These are phyloP conservation scores for Perodicticus potto DNA, from an alignment of 2,797 vertebrate species.

Conservation along the genomic window DNA sequence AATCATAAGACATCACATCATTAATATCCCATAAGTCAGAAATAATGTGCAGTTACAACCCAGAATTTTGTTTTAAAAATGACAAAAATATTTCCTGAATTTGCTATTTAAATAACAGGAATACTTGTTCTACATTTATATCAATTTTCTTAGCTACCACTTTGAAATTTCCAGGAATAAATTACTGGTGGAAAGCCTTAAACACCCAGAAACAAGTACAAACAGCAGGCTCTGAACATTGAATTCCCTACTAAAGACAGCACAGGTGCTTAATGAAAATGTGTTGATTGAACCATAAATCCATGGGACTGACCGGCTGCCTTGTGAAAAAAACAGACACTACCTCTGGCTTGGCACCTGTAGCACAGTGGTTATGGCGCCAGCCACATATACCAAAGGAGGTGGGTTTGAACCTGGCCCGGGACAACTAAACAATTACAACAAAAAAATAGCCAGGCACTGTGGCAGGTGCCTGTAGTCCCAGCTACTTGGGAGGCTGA, in stretches of 20 bases:
- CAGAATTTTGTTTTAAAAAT: slow-evolving; percentile 63
- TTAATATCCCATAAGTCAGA: slow-evolving; percentile 46
- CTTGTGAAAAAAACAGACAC: slow-evolving; percentile 54
- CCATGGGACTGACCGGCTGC: slow-evolving; percentile 44
- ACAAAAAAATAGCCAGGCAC: too few species aligned
- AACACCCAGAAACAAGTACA: slow-evolving; percentile 50
- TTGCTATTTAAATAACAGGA: slow-evolving; percentile 40
- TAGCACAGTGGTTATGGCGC: too few species aligned
- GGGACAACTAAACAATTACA: too few species aligned
- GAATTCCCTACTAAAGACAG: slow-evolving; percentile 28
- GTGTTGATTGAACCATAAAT: slow-evolving; percentile 37
- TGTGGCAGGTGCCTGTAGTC: too few species aligned
- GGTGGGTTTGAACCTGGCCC: too few species aligned
- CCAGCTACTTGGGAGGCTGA: too few species aligned
- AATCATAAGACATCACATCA: slow-evolving; percentile 40
- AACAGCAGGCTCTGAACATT: slow-evolving; percentile 12
- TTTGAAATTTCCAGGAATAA: slow-evolving; percentile 65
- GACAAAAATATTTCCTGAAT: slow-evolving; percentile 32
- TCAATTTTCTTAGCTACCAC: slow-evolving; percentile 57
- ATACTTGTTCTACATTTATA: neutral
- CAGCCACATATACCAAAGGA: too few species aligned
- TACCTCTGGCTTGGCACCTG: neutral
- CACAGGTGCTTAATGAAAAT: slow-evolving; percentile 60
- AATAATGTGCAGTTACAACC: slow-evolving; percentile 59
- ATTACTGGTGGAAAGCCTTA: slow-evolving; percentile 12